Evolutionary conservation across 2,888 invertebrate species (phyloP).

Genomic region (Erannis defoliaria): DNA sequence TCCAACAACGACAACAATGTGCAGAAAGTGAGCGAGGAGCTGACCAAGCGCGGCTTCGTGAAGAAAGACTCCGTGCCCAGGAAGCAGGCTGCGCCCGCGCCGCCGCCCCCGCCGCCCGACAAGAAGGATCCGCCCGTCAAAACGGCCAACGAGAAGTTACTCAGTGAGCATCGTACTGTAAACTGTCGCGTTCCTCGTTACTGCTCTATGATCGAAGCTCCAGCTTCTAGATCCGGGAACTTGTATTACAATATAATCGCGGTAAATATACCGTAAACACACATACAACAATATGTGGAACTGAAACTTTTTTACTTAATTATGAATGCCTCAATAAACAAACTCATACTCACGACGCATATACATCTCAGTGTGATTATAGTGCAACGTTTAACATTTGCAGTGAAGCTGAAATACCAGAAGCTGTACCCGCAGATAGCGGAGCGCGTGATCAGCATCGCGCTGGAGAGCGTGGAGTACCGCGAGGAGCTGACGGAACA

Average conservation of each 20-base stretch:
- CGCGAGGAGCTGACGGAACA: constrained; percentile 93
- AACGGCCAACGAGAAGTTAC: constrained; percentile 89
- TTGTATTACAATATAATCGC: too few species aligned
- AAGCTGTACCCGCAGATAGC: constrained; percentile 91
- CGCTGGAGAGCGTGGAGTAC: constrained; percentile 95
- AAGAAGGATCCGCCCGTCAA: constrained; percentile 88
- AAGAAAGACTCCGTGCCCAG: constrained; percentile 89
- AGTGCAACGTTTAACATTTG: constrained; percentile 39
- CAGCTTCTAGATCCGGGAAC: too few species aligned
- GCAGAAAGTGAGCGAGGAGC: constrained; percentile 93
- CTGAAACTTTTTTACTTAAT: too few species aligned
- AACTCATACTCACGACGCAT: too few species aligned
- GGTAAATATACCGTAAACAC: too few species aligned
- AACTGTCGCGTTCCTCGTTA: too few species aligned
- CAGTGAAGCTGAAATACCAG: constrained; percentile 91
- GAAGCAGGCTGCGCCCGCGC: constrained; percentile 61
- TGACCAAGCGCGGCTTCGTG: constrained; percentile 93
- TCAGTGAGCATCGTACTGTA: constrained; percentile 83
- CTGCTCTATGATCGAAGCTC: too few species aligned
- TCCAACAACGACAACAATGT: constrained; percentile 96
- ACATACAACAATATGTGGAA: too few species aligned
- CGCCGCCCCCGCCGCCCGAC: constrained; percentile 67
- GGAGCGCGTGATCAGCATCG: constrained; percentile 93
- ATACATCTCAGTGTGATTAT: too few species aligned
- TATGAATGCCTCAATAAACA: too few species aligned